Evolutionary conservation across 1,140 invertebrate species (phyloP).

Genomic region (Apis florea): DNA sequence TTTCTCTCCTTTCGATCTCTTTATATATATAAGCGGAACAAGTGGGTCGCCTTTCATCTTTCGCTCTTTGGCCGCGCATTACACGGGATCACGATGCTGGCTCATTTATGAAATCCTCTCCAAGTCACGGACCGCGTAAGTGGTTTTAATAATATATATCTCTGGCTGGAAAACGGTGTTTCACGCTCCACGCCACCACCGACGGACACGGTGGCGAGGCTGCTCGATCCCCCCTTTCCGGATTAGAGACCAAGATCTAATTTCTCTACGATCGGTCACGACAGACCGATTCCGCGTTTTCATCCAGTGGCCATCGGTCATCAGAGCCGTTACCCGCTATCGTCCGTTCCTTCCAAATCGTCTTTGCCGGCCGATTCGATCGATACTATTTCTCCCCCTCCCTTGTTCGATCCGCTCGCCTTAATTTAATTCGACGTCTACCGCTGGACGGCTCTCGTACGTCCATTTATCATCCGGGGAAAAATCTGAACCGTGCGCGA

Average conservation of each 20-base stretch:
- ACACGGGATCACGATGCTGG: constrained; percentile 4
- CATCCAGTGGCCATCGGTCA: constrained; percentile 57
- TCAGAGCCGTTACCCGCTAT: constrained; percentile 33
- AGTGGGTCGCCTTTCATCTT: constrained; percentile 56
- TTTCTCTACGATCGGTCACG: constrained; percentile 54
- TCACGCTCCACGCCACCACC: background rate
- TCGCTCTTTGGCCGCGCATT: constrained; percentile 30
- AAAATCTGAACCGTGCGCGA: constrained; percentile 11
- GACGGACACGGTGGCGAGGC: background rate
- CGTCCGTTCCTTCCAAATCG: constrained; percentile 22
- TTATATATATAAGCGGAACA: constrained; percentile 36
- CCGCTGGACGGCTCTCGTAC: constrained; percentile 7
- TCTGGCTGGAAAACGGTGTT: background rate
- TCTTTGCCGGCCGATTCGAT: constrained; percentile 27
- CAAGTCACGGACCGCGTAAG: constrained; percentile 16
- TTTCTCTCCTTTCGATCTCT: constrained; percentile 38
- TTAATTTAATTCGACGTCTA: constrained; percentile 57
- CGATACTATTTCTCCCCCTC: constrained; percentile 54
- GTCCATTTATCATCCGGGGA: constrained; percentile 50
- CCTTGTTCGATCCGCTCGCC: constrained; percentile 38
- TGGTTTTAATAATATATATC: constrained; percentile 14
- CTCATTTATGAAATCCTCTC: constrained; percentile 5
- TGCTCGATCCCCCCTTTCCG: background rate
- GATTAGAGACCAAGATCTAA: constrained; percentile 1
- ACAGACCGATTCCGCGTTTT: constrained; percentile 52